Percentiles rank a stretch among this genome's conserved stretches.
Evolutionary conservation across 2,888 invertebrate species (phyloP).

Genomic region (Candidula unifasciata): DNA sequence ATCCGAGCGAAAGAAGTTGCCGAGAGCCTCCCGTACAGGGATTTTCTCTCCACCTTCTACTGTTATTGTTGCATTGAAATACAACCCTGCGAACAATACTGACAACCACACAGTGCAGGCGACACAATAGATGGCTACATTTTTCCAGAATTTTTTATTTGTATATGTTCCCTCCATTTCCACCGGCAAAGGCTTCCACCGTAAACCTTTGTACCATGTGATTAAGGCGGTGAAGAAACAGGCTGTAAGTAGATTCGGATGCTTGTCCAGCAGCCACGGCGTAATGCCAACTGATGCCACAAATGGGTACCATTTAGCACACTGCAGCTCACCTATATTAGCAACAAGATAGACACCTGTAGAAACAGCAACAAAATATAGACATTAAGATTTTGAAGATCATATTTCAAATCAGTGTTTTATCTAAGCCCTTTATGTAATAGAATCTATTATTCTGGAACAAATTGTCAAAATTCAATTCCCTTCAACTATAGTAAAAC

Average conservation of each 20-base stretch:
- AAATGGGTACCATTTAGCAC: slow-evolving; percentile 85
- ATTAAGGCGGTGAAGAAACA: slow-evolving; percentile 63
- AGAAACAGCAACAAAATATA: slow-evolving; percentile 56
- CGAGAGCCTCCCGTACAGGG: slow-evolving; percentile 86
- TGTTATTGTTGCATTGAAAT: slow-evolving; percentile 83
- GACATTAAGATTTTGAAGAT: not conserved
- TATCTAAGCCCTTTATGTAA: no score
- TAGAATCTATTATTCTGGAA: no score
- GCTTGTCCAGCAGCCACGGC: slow-evolving; percentile 80
- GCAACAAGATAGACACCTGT: slow-evolving; percentile 93
- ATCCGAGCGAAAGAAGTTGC: slow-evolving; percentile 87
- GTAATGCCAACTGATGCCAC: slow-evolving; percentile 85
- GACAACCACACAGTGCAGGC: slow-evolving; percentile 85
- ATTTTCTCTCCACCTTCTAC: slow-evolving; percentile 88
- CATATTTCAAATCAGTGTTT: not conserved
- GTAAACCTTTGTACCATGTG: slow-evolving; percentile 85
- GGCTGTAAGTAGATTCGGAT: slow-evolving; percentile 57
- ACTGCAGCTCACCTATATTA: slow-evolving; percentile 90
- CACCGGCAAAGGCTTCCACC: slow-evolving; percentile 80
- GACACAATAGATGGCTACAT: slow-evolving; percentile 78
- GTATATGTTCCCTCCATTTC: not conserved
- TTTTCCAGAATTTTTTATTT: slow-evolving; percentile 55
- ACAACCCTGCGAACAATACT: slow-evolving; percentile 88
- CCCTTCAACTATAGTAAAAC: no score
- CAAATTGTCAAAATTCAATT: not conserved